A percentile compares a stretch with the other conserved stretches of the same genome.
Conservation (phyloP, 2,113 vertebrate genomes). For the Procavia capensis region DNA sequence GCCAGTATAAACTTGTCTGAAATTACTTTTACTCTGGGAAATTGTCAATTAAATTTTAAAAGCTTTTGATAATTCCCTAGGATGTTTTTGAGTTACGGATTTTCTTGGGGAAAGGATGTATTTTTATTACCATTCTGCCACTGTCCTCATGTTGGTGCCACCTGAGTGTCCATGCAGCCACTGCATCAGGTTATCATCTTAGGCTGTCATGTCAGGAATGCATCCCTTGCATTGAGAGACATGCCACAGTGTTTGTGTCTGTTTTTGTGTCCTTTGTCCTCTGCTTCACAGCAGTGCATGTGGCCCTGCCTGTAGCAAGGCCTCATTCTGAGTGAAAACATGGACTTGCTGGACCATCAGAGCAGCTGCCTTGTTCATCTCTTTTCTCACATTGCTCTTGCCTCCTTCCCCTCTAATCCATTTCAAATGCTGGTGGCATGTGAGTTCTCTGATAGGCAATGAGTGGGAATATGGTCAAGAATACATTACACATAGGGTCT, state of each 20-base stretch:
- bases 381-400: not conserved
- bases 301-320: too few species aligned
- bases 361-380: not conserved
- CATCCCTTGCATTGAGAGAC: accelerated
- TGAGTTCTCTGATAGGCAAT: not conserved
- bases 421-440: not conserved
- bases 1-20: not conserved
- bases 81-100: not conserved
- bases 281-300: not conserved
- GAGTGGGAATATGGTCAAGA: too few species aligned
- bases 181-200: not conserved
- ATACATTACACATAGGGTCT: too few species aligned
- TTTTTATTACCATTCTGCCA: not conserved
- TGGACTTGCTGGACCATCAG: not conserved
- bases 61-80: not conserved
- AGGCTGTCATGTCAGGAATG: not conserved
- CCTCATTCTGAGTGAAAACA: accelerated
- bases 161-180: not conserved
- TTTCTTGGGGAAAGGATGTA: not conserved
- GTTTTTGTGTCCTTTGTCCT: not conserved
- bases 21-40: not conserved
- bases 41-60: not conserved
- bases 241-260: accelerated
- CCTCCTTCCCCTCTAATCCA: too few species aligned
- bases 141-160: not conserved